Conservation (phyloP, 2,797 vertebrate species). For the Peromyscus aztecus region DNA sequence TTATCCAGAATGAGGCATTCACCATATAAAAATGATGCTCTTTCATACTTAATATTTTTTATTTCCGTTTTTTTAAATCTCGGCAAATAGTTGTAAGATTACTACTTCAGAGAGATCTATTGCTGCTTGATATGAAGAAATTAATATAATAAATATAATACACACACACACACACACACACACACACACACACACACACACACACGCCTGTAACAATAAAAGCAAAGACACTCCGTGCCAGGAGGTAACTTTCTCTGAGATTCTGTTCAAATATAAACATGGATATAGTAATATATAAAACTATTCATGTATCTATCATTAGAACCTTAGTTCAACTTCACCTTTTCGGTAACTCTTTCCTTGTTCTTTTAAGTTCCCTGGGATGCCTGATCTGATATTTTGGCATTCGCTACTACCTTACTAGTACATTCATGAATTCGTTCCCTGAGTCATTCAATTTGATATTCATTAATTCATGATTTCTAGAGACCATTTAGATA, state of each 20-base stretch:
- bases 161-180: too few species aligned
- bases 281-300: background rate
- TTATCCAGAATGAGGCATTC: conserved; percentile 50
- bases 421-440: conserved; percentile 33
- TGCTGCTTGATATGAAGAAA: conserved; percentile 5
- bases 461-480: conserved; percentile 47
- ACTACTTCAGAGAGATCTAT: conserved; percentile 32
- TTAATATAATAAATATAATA: conserved; percentile 12
- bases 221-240: background rate
- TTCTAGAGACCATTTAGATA: conserved; percentile 58
- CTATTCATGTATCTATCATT: background rate
- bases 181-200: too few species aligned
- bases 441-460: conserved; percentile 9
- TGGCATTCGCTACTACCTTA: conserved; percentile 31
- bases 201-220: background rate
- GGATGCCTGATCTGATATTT: conserved; percentile 5
- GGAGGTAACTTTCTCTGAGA: background rate
- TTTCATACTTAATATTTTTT: conserved; percentile 6
- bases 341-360: background rate
- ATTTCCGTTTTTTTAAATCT: conserved; percentile 13
- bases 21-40: background rate
- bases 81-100: conserved; percentile 37
- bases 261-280: background rate
- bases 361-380: background rate
- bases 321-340: background rate